A percentile compares a stretch with the other conserved stretches of the same genome.
Conservation (phyloP, 2,797 vertebrate genomes). For the Poecilia wingei region DNA sequence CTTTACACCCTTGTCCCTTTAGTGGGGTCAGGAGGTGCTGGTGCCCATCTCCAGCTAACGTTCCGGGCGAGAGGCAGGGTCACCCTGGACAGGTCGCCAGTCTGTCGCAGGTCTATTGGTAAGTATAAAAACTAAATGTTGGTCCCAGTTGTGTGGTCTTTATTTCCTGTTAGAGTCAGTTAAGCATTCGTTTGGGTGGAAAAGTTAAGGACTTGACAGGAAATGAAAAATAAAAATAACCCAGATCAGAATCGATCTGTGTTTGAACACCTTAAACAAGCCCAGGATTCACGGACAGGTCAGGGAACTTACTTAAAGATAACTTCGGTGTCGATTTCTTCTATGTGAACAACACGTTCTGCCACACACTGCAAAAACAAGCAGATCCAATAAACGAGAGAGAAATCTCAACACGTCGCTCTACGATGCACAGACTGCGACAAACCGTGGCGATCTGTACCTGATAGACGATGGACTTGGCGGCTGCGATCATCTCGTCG, state of each 20-base stretch:
- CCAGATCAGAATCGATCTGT: not conserved
- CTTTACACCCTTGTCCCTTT: too few relatives aligned
- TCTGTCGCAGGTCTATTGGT: too few relatives aligned
- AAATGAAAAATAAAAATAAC: not conserved
- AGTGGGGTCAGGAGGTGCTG: too few relatives aligned
- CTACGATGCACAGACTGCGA: not conserved
- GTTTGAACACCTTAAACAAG: not conserved
- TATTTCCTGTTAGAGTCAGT: not conserved
- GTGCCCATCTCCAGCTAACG: too few relatives aligned
- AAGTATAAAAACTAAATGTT: too few relatives aligned
- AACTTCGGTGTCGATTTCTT: slow-evolving; percentile 91
- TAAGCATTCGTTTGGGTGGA: not conserved
- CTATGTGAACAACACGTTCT: slow-evolving; percentile 87
- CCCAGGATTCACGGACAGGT: not conserved
- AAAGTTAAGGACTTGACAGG: not conserved
- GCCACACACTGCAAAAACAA: slow-evolving; percentile 83
- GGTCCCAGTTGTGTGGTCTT: not conserved
- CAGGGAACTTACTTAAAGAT: slow-evolving; percentile 88
- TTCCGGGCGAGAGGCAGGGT: too few relatives aligned
- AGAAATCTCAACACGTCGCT: not conserved
- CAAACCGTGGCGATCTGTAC: slow-evolving; percentile 63
- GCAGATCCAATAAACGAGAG: not conserved
- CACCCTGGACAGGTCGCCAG: too few relatives aligned
- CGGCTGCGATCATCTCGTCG: slow-evolving; percentile 91
- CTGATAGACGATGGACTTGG: slow-evolving; percentile 92